A percentile compares a stretch with the other conserved stretches of the same genome.
These are phyloP conservation scores for Sarcophaga rosellei DNA, from an alignment of 2,888 invertebrate species.

Conservation along the genomic window DNA sequence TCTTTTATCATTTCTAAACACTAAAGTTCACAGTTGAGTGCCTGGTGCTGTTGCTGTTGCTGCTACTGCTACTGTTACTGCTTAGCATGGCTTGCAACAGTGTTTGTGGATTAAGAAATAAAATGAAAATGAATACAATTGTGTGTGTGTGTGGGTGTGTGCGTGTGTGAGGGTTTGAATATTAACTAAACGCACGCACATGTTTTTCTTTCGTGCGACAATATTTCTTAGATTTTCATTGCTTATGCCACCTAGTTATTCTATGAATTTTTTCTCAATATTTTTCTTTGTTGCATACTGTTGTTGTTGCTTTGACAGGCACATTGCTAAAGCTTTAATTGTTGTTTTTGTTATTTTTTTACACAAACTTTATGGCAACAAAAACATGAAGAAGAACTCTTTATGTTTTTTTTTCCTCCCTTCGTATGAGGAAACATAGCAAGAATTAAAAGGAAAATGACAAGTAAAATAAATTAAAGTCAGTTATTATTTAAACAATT, in stretches of 20 bases:
- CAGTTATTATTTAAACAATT: constrained; percentile 48
- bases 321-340: background rate
- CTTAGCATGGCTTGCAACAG: background rate
- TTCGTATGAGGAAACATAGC: no score
- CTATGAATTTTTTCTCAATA: background rate
- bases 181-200: constrained; percentile 23
- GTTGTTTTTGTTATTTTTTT: background rate
- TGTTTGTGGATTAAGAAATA: background rate
- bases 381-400: background rate
- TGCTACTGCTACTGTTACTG: no score
- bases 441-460: background rate
- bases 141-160: constrained; percentile 10
- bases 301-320: background rate
- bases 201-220: background rate
- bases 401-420: no score
- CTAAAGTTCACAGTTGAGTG: constrained; percentile 40
- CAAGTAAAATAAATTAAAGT: no score
- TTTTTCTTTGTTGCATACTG: background rate
- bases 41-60: background rate
- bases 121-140: background rate
- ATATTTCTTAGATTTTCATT: background rate
- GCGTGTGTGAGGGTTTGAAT: constrained; percentile 33
- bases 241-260: background rate
- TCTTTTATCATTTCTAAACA: background rate
- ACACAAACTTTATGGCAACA: background rate